phyloP scores from a whole-genome alignment of 1,140 invertebrate species.

The Saccostrea cuccullata region DNA sequence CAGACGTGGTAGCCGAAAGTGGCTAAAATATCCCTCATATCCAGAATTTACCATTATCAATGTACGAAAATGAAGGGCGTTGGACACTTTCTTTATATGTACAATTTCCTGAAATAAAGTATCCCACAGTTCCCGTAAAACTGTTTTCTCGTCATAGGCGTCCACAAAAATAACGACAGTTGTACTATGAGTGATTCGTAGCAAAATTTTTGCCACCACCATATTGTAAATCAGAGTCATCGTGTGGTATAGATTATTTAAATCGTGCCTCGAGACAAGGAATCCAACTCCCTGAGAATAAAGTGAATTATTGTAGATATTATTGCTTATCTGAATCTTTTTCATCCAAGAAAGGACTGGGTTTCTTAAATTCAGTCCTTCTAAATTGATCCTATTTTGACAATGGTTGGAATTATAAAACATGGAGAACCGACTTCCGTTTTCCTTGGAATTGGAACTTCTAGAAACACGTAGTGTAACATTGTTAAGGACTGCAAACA shows the following conservation, averaged over 20 bases:
- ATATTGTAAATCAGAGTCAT: constrained; percentile 77
- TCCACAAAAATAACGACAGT: constrained; percentile 69
- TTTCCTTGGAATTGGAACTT: background rate
- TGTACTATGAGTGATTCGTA: constrained; percentile 51
- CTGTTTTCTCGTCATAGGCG: constrained; percentile 66
- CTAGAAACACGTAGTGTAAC: background rate
- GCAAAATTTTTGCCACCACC: constrained; percentile 71
- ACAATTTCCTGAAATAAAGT: constrained; percentile 64
- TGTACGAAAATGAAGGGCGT: constrained; percentile 52
- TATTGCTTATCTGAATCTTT: background rate
- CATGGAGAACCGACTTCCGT: background rate
- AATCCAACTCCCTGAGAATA: constrained; percentile 52
- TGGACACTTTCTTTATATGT: constrained; percentile 53
- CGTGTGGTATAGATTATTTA: constrained; percentile 76
- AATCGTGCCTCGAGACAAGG: constrained; percentile 72
- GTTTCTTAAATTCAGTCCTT: background rate
- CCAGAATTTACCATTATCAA: constrained; percentile 71
- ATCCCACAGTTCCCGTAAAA: constrained; percentile 67
- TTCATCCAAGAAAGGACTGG: background rate
- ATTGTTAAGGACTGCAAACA: background rate
- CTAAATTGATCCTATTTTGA: background rate
- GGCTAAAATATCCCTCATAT: constrained; percentile 72
- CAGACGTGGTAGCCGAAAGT: constrained; percentile 53
- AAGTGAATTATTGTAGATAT: background rate
- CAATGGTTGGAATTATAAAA: background rate